Evolutionary conservation across 2,797 vertebrate species (phyloP), one percentile per base, ranked within the genome.

Genomic region (Botia kubotai): DNA sequence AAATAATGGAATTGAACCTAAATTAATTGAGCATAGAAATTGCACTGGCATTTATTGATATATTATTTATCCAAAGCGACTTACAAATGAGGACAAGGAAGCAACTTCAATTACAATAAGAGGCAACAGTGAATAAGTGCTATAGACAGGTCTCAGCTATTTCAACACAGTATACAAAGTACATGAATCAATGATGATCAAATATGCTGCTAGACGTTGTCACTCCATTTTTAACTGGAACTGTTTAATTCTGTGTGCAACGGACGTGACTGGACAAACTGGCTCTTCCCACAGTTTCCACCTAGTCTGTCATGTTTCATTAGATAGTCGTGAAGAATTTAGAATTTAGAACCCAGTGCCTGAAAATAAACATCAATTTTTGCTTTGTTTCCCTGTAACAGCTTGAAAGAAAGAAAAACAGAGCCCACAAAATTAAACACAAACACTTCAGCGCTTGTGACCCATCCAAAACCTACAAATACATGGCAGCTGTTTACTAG

Each of bases 401-500:
- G 48, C 50, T 68, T 69, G 65, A 77, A 77, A 58, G 21, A 21
- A 57, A 57, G 50, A 21, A 43, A 29, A 77, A 57, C 33, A 68
- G 29, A 67, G 26, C 48, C 7, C n/a, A 77, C 19, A 43, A 55
- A 57, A 77, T 33, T 16, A 43, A 57, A 16, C 19, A 19, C 21
- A 58, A 58, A 68, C 16, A 77, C 53, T 69, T 46, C 21, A 58
- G 63, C n/a, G 2, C 53, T 23, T 77, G 52, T 46, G 3, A 57
- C 52, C 36, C 1, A n/a, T 68, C 52, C 65, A 77, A 68, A 68
- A 68, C 19, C 33, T 46, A 68, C 52, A 77, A 57, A 68, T 57
- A 19, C 48, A 67, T 23, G 52, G n/a, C 63, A 77, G 52, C 52
- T 77, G 75, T 68, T 77, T 68, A 68, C 50, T 57, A 53, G 12